Conservation (phyloP, 2,113 vertebrate genomes). For the Corythoichthys haematopterus region DNA sequence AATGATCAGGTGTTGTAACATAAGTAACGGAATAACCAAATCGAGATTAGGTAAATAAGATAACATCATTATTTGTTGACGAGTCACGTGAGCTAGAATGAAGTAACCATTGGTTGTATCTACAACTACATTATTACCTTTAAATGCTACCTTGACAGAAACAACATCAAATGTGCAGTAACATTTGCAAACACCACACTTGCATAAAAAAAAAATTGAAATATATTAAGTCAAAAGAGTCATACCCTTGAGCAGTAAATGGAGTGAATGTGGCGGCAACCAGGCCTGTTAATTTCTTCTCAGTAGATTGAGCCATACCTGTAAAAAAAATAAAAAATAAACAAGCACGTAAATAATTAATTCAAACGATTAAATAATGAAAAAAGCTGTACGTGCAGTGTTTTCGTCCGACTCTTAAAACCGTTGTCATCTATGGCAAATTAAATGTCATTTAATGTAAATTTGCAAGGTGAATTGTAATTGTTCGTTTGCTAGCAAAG, state of each 20-base stretch:
- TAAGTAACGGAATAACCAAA: no score
- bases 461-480: no score
- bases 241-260: conserved; percentile 80
- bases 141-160: no score
- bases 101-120: no score
- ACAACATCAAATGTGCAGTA: no score
- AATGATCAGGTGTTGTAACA: no score
- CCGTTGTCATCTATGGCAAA: neutral
- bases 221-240: neutral
- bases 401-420: neutral
- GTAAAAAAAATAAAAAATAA: neutral
- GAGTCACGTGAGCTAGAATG: no score
- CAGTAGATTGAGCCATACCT: conserved; percentile 63
- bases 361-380: neutral
- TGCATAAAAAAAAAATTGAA: neutral
- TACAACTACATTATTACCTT: no score
- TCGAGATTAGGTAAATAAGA: no score
- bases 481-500: neutral
- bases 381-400: no score
- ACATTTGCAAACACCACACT: neutral
- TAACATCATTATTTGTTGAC: no score
- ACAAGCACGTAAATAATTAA: neutral
- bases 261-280: conserved; percentile 90
- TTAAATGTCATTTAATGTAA: neutral
- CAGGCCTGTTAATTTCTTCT: conserved; percentile 76